Conservation (phyloP, 2,797 vertebrate genomes). For the Otus scops region DNA sequence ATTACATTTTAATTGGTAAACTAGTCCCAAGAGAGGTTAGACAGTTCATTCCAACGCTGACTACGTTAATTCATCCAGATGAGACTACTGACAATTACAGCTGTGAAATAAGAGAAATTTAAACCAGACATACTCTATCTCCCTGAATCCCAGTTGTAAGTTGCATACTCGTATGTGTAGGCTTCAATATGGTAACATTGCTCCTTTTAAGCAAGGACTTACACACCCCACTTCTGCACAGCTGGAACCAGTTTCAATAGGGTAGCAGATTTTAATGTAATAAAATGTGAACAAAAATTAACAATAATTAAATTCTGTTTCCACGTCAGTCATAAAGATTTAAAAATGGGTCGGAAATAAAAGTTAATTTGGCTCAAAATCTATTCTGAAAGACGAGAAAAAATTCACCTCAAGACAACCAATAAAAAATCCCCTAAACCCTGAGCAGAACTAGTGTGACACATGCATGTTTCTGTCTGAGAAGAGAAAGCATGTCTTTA, state of each 20-base stretch:
- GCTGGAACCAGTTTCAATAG: neutral
- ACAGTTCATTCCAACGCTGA: neutral
- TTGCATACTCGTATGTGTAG: fast-evolving
- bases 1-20: neutral
- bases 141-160: neutral
- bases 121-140: neutral
- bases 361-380: neutral
- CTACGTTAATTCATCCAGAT: neutral
- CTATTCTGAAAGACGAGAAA: neutral
- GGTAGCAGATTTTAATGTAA: neutral
- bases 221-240: neutral
- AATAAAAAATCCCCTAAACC: neutral
- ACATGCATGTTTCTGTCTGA: fast-evolving
- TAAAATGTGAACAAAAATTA: neutral
- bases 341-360: neutral
- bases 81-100: neutral
- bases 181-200: neutral
- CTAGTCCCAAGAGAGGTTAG: neutral
- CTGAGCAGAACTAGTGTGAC: neutral
- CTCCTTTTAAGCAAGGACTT: neutral
- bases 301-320: neutral
- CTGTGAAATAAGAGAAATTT: neutral
- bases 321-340: neutral
- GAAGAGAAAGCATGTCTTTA: neutral
- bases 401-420: neutral